Conservation (phyloP, 2,113 vertebrate genomes). For the Pitta sordida region DNA sequence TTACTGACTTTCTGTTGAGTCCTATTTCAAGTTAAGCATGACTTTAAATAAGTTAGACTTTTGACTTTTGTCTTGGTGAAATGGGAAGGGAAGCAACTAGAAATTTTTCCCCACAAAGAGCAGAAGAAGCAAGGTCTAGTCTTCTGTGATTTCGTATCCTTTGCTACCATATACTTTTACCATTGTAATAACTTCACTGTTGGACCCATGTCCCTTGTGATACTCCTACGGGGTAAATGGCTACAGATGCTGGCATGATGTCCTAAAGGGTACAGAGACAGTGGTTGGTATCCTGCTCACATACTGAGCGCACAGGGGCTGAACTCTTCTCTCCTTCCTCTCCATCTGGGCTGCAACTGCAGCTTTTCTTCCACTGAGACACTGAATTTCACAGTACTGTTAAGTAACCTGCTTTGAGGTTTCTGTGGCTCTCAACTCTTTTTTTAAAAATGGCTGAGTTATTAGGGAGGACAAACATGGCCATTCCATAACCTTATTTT, state of each 20-base stretch:
- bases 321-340: neutral
- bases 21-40: neutral
- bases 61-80: neutral
- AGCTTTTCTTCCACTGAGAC: neutral
- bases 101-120: neutral
- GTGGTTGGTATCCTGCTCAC: neutral
- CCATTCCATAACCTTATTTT: neutral
- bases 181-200: neutral
- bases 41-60: neutral
- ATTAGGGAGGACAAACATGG: neutral
- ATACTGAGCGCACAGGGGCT: fast-evolving
- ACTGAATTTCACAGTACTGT: neutral
- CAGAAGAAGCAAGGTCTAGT: neutral
- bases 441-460: neutral
- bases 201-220: neutral
- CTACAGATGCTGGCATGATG: fast-evolving
- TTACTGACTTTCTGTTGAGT: neutral
- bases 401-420: neutral
- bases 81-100: neutral
- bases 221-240: fast-evolving
- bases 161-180: neutral
- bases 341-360: neutral
- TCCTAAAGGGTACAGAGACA: fast-evolving
- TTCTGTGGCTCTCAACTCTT: neutral
- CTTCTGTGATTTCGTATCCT: neutral